A percentile compares a stretch with the other conserved stretches of the same genome.
These are phyloP conservation scores for Steromphala cineraria DNA, from an alignment of 2,888 invertebrate genomes.

Conservation along the genomic window DNA sequence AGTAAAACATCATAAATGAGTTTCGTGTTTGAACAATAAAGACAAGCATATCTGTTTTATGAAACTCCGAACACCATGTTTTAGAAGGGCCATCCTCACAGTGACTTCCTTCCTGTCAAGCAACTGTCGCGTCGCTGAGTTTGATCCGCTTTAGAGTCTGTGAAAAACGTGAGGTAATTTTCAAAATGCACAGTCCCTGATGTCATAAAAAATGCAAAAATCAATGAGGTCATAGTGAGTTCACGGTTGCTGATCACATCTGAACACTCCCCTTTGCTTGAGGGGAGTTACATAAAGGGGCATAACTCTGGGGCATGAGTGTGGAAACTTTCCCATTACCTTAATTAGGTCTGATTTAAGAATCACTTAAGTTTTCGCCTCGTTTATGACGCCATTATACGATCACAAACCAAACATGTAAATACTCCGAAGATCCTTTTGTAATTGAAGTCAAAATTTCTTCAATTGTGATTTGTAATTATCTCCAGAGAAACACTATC, in stretches of 20 bases:
- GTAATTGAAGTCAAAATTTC: no score
- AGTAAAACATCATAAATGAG: background rate
- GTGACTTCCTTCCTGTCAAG: background rate
- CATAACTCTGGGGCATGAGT: background rate
- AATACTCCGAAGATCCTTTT: no score
- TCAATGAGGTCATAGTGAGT: background rate
- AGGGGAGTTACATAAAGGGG: background rate
- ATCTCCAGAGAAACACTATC: no score
- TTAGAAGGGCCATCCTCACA: no score
- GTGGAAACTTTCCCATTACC: background rate
- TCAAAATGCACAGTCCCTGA: background rate
- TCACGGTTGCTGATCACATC: background rate
- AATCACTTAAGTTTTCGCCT: background rate
- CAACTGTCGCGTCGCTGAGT: background rate
- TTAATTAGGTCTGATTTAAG: background rate
- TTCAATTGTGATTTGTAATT: no score
- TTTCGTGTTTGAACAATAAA: background rate
- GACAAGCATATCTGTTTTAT: background rate
- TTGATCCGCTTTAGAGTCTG: background rate
- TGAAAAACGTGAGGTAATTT: background rate
- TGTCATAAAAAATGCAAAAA: background rate
- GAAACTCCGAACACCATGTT: background rate
- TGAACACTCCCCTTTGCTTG: background rate
- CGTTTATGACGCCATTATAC: background rate
- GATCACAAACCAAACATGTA: background rate